Percentiles rank a stretch among this genome's conserved stretches.
These are phyloP conservation scores for Drosophila borborema DNA, from an alignment of 2,888 invertebrate genomes.

Conservation along the genomic window DNA sequence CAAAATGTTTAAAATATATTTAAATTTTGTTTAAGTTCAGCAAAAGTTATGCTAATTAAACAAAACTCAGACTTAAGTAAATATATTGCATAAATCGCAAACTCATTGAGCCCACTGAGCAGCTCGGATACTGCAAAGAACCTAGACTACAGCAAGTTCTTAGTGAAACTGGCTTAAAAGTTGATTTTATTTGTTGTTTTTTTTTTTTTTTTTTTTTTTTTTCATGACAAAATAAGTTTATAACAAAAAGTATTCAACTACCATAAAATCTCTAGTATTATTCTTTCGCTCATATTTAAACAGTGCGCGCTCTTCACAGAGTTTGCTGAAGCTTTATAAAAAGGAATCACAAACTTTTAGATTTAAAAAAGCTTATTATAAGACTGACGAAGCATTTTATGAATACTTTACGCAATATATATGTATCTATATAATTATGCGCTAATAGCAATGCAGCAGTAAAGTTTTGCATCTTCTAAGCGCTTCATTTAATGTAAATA, in stretches of 20 bases:
- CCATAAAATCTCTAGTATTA: neutral
- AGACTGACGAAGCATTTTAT: neutral
- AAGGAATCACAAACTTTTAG: neutral
- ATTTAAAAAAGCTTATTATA: constrained; percentile 2
- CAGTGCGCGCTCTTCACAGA: neutral
- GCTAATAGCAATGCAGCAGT: constrained; percentile 5
- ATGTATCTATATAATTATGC: neutral
- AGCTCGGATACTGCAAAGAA: too few relatives aligned
- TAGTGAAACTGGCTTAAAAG: neutral
- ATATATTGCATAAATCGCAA: neutral
- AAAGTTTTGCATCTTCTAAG: constrained; percentile 1
- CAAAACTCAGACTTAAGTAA: neutral
- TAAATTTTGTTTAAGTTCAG: neutral
- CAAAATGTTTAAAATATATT: too few relatives aligned
- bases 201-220: too few relatives aligned
- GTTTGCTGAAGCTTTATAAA: neutral
- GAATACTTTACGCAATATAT: neutral
- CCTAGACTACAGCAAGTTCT: neutral
- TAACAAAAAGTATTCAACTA: neutral
- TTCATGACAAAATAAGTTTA: neutral
- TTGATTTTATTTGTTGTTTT: neutral
- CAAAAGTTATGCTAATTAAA: neutral
- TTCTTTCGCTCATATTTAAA: neutral
- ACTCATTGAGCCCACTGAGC: neutral
- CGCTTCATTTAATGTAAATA: constrained; percentile 21